Percentiles rank a stretch among this genome's conserved stretches.
These are phyloP conservation scores for Sula dactylatra DNA, from an alignment of 2,113 vertebrate genomes.

Conservation along the genomic window DNA sequence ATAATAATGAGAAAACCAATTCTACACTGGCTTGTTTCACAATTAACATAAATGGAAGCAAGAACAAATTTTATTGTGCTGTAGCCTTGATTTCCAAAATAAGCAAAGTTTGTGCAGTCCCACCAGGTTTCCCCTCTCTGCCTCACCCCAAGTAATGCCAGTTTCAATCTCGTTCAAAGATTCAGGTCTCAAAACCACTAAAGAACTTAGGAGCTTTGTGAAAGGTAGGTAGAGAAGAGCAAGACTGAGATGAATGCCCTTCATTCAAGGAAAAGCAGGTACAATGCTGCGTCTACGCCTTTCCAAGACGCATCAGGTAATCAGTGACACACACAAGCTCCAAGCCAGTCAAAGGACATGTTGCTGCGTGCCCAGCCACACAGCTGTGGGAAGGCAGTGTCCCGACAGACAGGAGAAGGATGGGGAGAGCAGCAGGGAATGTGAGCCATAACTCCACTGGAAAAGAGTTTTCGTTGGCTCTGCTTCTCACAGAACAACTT, in stretches of 20 bases:
- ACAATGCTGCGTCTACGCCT: neutral
- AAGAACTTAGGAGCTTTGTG: neutral
- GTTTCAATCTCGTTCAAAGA: neutral
- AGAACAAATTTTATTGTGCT: neutral
- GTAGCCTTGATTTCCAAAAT: neutral
- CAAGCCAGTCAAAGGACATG: neutral
- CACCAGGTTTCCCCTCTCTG: neutral
- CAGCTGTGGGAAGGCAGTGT: neutral
- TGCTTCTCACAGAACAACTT: neutral
- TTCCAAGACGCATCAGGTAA: neutral
- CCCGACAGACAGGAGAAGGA: neutral
- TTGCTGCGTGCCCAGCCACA: fast-evolving
- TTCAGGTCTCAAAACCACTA: neutral
- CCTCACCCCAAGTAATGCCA: neutral
- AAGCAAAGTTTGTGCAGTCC: neutral
- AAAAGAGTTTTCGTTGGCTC: neutral
- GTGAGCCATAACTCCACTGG: neutral
- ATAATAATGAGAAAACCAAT: neutral
- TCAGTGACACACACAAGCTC: neutral
- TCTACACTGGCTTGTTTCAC: neutral
- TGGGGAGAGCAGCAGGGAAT: neutral
- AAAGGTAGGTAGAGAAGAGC: neutral
- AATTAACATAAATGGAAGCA: neutral
- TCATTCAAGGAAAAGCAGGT: neutral
- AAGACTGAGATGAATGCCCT: neutral